Evolutionary conservation across 2,797 vertebrate species (phyloP).

Genomic region (Melanotaenia boesemani): DNA sequence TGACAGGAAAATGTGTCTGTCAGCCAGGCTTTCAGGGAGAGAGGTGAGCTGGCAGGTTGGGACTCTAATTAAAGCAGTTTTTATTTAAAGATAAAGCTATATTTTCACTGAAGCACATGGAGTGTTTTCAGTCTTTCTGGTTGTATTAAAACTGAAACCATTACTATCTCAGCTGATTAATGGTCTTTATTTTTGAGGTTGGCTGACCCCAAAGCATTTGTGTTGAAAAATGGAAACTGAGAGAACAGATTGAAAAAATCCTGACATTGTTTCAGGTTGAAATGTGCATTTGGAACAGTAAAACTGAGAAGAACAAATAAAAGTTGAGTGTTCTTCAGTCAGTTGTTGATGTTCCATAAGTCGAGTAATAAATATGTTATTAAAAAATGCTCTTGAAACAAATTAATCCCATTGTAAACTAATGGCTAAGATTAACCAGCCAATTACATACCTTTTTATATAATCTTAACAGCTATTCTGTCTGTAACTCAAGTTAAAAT

Average conservation of each 20-base stretch:
- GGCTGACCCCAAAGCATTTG: not conserved
- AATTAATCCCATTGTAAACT: too few species aligned
- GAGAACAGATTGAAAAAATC: not conserved
- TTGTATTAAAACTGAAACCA: not conserved
- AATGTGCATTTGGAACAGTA: not conserved
- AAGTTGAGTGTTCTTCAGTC: too few species aligned
- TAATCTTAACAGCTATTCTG: not conserved
- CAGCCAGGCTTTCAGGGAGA: constrained; percentile 88
- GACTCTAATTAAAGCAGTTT: not conserved
- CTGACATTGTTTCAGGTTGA: not conserved
- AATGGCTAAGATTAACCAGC: not conserved
- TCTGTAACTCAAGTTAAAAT: not conserved
- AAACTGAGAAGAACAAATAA: not conserved
- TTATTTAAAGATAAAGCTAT: not conserved
- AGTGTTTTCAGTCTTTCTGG: not conserved
- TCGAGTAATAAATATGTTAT: too few species aligned
- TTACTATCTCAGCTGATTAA: not conserved
- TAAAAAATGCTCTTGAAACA: not conserved
- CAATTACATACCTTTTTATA: not conserved
- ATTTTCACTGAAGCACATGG: not conserved
- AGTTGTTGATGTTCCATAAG: too few species aligned
- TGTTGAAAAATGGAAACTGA: not conserved
- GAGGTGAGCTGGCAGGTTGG: constrained; percentile 81
- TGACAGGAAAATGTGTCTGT: constrained; percentile 93
- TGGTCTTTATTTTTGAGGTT: not conserved